Conservation (phyloP, 2,797 vertebrate species). For the Rallus crepitans region DNA sequence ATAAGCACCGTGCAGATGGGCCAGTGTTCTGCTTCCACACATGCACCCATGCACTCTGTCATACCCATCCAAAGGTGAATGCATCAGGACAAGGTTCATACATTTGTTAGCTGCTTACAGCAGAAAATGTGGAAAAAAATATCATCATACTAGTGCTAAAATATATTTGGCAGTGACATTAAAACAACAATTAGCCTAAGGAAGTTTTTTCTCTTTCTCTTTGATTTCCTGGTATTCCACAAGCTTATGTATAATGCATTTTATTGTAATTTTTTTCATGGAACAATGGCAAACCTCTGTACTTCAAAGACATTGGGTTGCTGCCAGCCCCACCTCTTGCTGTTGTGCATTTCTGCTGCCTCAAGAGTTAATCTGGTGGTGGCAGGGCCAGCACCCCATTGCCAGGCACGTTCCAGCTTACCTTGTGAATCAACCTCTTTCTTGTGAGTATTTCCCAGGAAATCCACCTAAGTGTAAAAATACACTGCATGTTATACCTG, state of each 20-base stretch:
- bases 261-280: neutral
- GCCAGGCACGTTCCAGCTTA: neutral
- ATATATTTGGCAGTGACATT: neutral
- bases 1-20: neutral
- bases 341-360: neutral
- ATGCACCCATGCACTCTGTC: neutral
- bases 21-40: neutral
- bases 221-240: neutral
- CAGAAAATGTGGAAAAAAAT: neutral
- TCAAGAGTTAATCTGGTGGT: neutral
- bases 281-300: neutral
- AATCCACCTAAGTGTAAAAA: neutral
- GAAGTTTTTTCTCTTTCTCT: neutral
- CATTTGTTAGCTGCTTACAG: neutral
- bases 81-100: neutral
- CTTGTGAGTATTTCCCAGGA: neutral
- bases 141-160: neutral
- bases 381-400: accelerated
- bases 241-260: accelerated
- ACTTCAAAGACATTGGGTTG: accelerated
- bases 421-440: neutral
- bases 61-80: neutral
- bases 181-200: neutral
- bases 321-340: neutral
- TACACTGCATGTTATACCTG: neutral